Percentiles rank a stretch among this genome's conserved stretches.
Evolutionary conservation across 1,140 invertebrate species (phyloP).

Genomic region (Aphelenchoides besseyi): DNA sequence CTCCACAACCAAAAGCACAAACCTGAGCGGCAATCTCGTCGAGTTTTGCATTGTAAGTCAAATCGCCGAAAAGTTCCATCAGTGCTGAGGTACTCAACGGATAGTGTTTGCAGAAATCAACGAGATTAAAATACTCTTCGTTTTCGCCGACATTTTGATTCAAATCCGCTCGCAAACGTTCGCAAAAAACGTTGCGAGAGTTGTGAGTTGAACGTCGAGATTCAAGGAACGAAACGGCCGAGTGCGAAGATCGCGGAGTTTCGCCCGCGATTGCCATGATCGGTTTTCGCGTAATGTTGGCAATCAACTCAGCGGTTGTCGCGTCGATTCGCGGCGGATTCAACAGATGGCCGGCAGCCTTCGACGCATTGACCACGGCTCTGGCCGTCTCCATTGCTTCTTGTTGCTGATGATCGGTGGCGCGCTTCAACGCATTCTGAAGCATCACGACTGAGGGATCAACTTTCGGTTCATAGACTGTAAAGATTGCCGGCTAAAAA

Average conservation of each 20-base stretch:
- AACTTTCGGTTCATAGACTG: too few relatives aligned
- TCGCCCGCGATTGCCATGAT: too few relatives aligned
- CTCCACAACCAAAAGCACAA: neutral
- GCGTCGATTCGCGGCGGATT: neutral
- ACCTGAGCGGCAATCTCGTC: neutral
- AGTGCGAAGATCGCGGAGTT: too few relatives aligned
- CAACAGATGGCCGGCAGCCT: neutral
- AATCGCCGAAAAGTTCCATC: neutral
- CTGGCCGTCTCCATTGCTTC: neutral
- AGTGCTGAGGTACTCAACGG: conserved; percentile 2
- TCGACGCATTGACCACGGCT: neutral
- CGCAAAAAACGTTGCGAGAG: neutral
- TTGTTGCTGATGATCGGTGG: neutral
- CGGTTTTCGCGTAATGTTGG: too few relatives aligned
- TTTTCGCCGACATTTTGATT: neutral
- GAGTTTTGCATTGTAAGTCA: neutral
- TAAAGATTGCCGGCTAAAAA: too few relatives aligned
- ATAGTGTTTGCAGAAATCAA: conserved; percentile 10
- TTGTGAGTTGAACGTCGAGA: neutral
- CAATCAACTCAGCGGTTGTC: too few relatives aligned
- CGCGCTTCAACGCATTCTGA: neutral
- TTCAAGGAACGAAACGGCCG: neutral
- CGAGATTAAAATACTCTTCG: neutral
- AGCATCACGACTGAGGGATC: neutral
- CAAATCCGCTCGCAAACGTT: neutral